Percentiles rank a stretch among this genome's conserved stretches.
phyloP scores from a whole-genome alignment of 35 echinoderm and acorn worm genomes.

The Eucidaris tribuloides region DNA sequence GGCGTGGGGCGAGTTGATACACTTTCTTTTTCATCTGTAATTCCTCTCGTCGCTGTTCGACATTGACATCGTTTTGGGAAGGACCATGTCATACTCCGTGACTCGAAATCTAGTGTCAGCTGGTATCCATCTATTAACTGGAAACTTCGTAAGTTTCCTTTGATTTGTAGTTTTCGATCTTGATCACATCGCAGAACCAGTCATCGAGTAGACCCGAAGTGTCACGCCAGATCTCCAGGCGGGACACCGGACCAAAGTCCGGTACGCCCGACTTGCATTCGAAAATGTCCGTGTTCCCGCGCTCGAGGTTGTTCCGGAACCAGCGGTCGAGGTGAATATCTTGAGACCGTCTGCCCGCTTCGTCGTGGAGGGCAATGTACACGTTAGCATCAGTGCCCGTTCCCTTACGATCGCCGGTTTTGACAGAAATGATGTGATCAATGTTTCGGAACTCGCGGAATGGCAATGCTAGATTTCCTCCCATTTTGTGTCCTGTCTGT shows the following conservation, averaged over 20 bases:
- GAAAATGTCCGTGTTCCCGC: constrained; percentile 30
- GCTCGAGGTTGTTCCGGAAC: constrained; percentile 68
- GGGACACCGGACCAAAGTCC: constrained; percentile 36
- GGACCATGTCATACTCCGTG: constrained; percentile 16
- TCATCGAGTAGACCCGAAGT: constrained; percentile 20
- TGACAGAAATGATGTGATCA: constrained; percentile 45
- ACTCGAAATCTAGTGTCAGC: background rate
- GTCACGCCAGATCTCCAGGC: constrained; percentile 78
- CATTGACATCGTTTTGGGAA: constrained; percentile 34
- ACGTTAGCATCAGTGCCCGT: constrained; percentile 72
- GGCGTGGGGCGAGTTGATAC: constrained; percentile 8
- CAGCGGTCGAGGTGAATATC: constrained; percentile 32
- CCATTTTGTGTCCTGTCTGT: too few relatives aligned
- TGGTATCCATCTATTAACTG: constrained; percentile 59
- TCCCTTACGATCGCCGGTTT: constrained; percentile 66
- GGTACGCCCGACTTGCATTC: background rate
- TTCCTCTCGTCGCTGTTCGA: constrained; percentile 38
- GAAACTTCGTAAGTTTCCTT: constrained; percentile 31
- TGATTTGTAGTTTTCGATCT: background rate
- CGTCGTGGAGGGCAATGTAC: constrained; percentile 37
- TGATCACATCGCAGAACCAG: constrained; percentile 71
- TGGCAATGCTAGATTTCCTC: too few relatives aligned
- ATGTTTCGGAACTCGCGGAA: too few relatives aligned
- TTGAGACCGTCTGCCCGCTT: constrained; percentile 17
- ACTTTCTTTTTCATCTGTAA: background rate